Conservation (phyloP, 2,888 invertebrate genomes). For the Aporophyla lueneburgensis region DNA sequence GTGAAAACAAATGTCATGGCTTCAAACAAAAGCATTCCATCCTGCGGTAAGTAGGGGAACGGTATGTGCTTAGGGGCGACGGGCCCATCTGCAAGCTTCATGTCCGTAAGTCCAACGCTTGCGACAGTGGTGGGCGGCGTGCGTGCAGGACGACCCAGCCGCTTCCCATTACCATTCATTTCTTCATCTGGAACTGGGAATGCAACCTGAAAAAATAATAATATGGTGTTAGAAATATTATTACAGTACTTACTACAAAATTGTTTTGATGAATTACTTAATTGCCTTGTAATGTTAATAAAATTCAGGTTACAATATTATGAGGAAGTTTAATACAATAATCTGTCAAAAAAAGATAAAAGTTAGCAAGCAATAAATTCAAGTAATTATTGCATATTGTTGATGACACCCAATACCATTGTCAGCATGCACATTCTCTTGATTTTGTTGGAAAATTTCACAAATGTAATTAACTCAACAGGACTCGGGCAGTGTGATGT, state of each 20-base stretch:
- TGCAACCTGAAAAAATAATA: slow-evolving; percentile 71
- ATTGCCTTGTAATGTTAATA: background rate
- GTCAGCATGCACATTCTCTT: background rate
- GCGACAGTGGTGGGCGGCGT: slow-evolving; percentile 70
- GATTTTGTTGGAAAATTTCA: background rate
- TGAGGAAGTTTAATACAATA: background rate
- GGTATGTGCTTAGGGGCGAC: slow-evolving; percentile 95
- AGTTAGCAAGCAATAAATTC: background rate
- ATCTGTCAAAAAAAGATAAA: background rate
- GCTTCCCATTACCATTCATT: slow-evolving; percentile 80
- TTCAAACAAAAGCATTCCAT: slow-evolving; percentile 96
- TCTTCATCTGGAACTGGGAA: slow-evolving; percentile 81
- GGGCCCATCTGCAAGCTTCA: slow-evolving; percentile 83
- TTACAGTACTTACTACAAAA: background rate
- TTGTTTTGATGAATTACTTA: background rate
- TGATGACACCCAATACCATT: slow-evolving; percentile 1
- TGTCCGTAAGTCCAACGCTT: slow-evolving; percentile 66
- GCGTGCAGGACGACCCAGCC: slow-evolving; percentile 75
- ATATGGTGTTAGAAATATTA: background rate
- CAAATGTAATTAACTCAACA: slow-evolving; percentile 5
- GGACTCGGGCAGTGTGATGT: background rate
- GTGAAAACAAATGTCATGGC: slow-evolving; percentile 95
- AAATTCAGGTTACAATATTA: background rate
- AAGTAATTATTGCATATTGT: background rate
- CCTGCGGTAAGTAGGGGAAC: slow-evolving; percentile 94